A percentile compares a stretch with the other conserved stretches of the same genome.
These are phyloP conservation scores for Rhopilema esculentum DNA, from an alignment of 30 jellyfish, hydroid and myxozoan genomes.

Conservation along the genomic window DNA sequence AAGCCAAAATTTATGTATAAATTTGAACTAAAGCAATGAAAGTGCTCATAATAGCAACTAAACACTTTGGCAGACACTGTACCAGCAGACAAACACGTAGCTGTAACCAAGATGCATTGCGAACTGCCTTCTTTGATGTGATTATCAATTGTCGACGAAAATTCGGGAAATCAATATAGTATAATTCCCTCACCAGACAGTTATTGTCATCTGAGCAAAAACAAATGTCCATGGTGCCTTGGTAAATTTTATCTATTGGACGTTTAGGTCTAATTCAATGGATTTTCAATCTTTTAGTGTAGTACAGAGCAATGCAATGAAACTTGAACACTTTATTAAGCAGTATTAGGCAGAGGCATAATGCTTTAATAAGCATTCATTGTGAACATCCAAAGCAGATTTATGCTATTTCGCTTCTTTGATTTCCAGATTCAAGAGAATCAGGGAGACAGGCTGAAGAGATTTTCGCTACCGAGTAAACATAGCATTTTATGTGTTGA, in stretches of 20 bases:
- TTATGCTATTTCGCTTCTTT: not conserved
- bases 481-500: no score
- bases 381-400: not conserved
- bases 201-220: not conserved
- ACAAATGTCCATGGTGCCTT: not conserved
- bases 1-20: no score
- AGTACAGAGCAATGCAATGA: not conserved
- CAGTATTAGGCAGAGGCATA: not conserved
- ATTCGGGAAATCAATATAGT: not conserved
- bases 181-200: not conserved
- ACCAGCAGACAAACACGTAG: no score
- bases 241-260: not conserved
- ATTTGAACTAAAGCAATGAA: no score
- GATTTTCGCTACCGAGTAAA: not conserved
- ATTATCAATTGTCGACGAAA: not conserved
- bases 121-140: not conserved
- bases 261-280: not conserved
- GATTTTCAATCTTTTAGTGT: not conserved
- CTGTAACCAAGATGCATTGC: not conserved
- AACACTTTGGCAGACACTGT: no score
- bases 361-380: not conserved
- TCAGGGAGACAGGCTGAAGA: not conserved
- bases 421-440: slow-evolving; percentile 8
- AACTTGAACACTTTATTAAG: not conserved
- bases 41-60: no score